Base-by-base conservation (phyloP, 2,797 vertebrate genomes). In the Peromyscus aztecus region DNA sequence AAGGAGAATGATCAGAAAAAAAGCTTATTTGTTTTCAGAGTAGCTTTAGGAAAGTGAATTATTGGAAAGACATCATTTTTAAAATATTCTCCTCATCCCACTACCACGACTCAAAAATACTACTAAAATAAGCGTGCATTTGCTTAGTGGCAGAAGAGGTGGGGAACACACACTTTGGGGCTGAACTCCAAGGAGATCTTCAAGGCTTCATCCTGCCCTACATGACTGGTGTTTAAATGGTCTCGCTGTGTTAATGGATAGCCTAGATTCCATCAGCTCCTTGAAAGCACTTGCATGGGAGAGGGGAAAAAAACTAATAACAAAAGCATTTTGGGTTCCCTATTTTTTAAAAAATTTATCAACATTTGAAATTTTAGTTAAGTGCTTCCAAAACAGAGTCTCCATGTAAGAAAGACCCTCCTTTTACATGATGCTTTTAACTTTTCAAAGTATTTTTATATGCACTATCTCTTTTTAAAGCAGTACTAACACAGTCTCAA, bases 391-490 rank as follows among this genome's bases (percentile, higher is more conserved):
- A 97, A 96, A 94, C 83, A 92, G 52, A 52, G 63, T 80, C 88
- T 93, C 52, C n/a, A 61, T 69, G 82, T 83, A 80, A 75, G 80
- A 96, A 96, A 96, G 67, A 57, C 69, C 73, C 59, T 96, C 82
- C 94, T 59, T 97, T 97, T 97, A 93, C 95, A 95, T 61, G 90
- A 95, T 91, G 83, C 94, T 97, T 98, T 96, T 96, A 97, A 98
- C 82, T 96, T 96, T 97, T 82, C 92, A 83, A 95, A 95, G 97
- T 95, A 96, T 91, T 96, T 97, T 95, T 96, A 94, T 95, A 89
- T 97, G 93, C 95, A 78, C 91, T 92, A 83, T 98, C 94, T 98
- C 94, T 95, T 96, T 96, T 97, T 95, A 95, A 97, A 97, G 95
- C 92, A 96, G 94, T 92, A 83, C 82, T 96, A 92, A 96, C 93